Base-by-base conservation (phyloP, 2,113 vertebrate species). In the Caretta caretta region DNA sequence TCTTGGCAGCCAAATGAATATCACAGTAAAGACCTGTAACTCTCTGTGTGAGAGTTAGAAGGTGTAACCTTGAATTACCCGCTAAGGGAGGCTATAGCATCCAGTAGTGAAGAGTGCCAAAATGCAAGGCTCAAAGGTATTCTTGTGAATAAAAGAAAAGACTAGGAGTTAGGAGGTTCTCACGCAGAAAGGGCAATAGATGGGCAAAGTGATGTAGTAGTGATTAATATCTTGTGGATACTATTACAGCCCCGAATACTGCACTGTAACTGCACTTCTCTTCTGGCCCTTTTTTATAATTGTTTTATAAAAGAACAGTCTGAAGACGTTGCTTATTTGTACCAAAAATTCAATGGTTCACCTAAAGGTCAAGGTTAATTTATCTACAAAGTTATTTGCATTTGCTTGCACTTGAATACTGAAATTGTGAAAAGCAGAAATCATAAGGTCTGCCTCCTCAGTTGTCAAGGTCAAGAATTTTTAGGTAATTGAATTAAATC, bases 371-470 rank as follows among this genome's bases (percentile, higher is more conserved):
- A 97, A 96, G 97, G 89, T 97, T 97, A 94, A 97, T 97, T 96
- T 96, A 97, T 96, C 96, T 97, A 95, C 97, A 96, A 92, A 97
- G 89, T 92, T 1, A 3, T 10, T 11, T 92, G 93, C 93, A 86
- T 97, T 97, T 96, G 96, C 97, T 97, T 96, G 94, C 95, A 96
- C 92, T 97, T 96, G 96, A 96, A 96, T 95, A 96, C 88, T 96
- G 88, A 96, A 96, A 97, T 94, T 11, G 76, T 95, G 89, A 97
- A 97, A 97, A 96, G 92, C 89, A 93, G 95, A 97, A 96, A 97
- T 97, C 95, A 97, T 62, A 94, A 97, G 94, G 92, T 92, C 82
- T 96, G 79, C 88, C 59, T 96, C 82, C 96, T 94, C 96, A 92
- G 90, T 91, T 97, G 96, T 96, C 97, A 96, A 96, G 96, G 96